These are phyloP conservation scores for Prolemur simus DNA, from an alignment of 2,113 vertebrate species.

Conservation along the genomic window DNA sequence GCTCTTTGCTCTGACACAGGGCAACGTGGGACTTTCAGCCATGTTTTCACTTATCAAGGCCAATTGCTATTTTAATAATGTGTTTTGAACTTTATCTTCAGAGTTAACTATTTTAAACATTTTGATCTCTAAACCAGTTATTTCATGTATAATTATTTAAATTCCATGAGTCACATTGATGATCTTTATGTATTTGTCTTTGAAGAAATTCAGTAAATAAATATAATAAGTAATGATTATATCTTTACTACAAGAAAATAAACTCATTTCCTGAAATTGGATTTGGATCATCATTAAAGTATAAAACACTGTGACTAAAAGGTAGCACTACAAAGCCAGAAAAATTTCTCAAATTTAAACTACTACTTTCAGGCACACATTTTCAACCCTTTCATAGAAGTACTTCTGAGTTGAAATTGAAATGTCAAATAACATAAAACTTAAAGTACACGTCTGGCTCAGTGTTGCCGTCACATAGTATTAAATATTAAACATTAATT, in stretches of 20 bases:
- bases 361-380: constrained; percentile 48
- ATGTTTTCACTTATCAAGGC: constrained; percentile 49
- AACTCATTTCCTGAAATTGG: constrained; percentile 55
- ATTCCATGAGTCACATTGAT: constrained; percentile 31
- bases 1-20: neutral
- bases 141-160: constrained; percentile 64
- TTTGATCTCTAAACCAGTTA: constrained; percentile 24
- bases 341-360: constrained; percentile 50
- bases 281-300: constrained; percentile 65
- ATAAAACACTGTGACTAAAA: constrained; percentile 46
- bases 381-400: constrained; percentile 58
- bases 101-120: neutral
- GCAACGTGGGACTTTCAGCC: neutral
- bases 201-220: neutral
- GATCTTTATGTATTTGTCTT: constrained; percentile 52
- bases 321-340: constrained; percentile 32
- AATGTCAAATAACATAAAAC: constrained; percentile 58
- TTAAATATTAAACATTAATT: constrained; percentile 74
- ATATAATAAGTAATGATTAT: neutral
- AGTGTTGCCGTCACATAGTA: constrained; percentile 25
- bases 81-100: constrained; percentile 16
- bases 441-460: constrained; percentile 66
- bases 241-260: constrained; percentile 63
- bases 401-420: constrained; percentile 68
- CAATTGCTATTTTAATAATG: neutral